Percentiles rank a stretch among this genome's conserved stretches.
Evolutionary conservation across 2,113 vertebrate genomes (phyloP).

Genomic region (Isurus oxyrinchus): DNA sequence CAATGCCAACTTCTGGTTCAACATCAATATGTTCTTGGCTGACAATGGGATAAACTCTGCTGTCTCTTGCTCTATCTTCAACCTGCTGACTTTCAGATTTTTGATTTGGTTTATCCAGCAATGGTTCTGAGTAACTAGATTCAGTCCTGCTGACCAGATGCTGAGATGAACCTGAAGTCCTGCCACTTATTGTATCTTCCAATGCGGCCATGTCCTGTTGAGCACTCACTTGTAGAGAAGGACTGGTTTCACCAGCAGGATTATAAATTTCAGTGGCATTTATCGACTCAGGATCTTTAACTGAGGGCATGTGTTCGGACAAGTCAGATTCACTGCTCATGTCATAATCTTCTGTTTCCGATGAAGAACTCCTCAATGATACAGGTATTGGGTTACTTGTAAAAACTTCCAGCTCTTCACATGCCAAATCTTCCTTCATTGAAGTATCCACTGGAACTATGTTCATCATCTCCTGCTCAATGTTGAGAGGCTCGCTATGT

Average conservation of each 20-base stretch:
- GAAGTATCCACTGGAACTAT: neutral
- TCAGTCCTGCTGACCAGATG: neutral
- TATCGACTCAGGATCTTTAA: neutral
- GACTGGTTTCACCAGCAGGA: neutral
- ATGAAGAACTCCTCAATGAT: neutral
- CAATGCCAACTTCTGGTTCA: neutral
- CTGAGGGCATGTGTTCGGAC: neutral
- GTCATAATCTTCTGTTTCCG: conserved; percentile 3
- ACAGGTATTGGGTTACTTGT: neutral
- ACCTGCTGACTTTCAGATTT: neutral
- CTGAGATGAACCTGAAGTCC: neutral
- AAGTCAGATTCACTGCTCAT: neutral
- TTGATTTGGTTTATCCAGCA: neutral
- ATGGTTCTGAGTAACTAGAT: neutral
- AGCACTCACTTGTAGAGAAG: neutral
- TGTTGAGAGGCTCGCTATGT: neutral
- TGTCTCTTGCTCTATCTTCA: neutral
- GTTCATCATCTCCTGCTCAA: conserved; percentile 19
- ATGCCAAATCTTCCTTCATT: neutral
- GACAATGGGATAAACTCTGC: neutral
- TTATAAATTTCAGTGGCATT: neutral
- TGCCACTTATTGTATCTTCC: neutral
- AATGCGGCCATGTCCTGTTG: neutral
- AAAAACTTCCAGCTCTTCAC: neutral
- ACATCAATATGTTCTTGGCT: neutral